Percentiles rank a stretch among this genome's conserved stretches.
These are phyloP conservation scores for Pseudomyrmex cubaensis DNA, from an alignment of 1,140 invertebrate species.

Conservation along the genomic window DNA sequence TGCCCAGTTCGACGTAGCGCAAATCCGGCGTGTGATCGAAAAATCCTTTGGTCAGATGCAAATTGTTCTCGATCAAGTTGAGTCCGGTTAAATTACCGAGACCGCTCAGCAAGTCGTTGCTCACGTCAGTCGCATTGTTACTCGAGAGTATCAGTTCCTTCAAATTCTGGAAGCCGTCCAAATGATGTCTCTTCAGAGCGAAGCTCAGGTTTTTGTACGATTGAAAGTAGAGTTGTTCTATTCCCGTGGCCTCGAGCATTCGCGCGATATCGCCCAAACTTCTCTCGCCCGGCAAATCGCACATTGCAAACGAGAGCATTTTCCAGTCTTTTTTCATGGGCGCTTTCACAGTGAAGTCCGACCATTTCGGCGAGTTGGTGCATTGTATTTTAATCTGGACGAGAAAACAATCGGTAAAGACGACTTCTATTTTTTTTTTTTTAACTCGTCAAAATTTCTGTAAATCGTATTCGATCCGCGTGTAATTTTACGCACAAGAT, in stretches of 20 bases:
- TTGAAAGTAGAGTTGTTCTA: conserved; percentile 83
- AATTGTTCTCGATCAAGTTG: conserved; percentile 87
- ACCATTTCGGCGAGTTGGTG: conserved; percentile 62
- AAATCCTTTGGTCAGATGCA: conserved; percentile 77
- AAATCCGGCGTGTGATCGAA: conserved; percentile 83
- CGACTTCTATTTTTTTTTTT: too few species aligned
- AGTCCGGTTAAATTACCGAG: conserved; percentile 87
- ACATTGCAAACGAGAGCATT: conserved; percentile 64
- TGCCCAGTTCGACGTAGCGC: conserved; percentile 87
- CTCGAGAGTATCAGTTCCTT: conserved; percentile 83
- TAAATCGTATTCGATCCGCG: too few species aligned
- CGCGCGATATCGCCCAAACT: conserved; percentile 72
- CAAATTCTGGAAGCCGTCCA: conserved; percentile 84
- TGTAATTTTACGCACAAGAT: too few species aligned
- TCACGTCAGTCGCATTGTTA: conserved; percentile 85
- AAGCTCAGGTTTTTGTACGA: conserved; percentile 84
- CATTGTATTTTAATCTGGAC: conserved; percentile 60
- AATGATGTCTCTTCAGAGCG: conserved; percentile 84
- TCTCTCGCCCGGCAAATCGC: conserved; percentile 72
- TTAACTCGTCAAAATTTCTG: too few species aligned
- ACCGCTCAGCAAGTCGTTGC: conserved; percentile 86
- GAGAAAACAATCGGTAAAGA: not conserved
- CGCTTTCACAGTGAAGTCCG: conserved; percentile 58
- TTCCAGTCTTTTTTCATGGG: conserved; percentile 13
- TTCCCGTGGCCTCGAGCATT: conserved; percentile 81